These are phyloP conservation scores for Ivindomyrus marchei DNA, from an alignment of 2,113 vertebrate genomes.

Conservation along the genomic window DNA sequence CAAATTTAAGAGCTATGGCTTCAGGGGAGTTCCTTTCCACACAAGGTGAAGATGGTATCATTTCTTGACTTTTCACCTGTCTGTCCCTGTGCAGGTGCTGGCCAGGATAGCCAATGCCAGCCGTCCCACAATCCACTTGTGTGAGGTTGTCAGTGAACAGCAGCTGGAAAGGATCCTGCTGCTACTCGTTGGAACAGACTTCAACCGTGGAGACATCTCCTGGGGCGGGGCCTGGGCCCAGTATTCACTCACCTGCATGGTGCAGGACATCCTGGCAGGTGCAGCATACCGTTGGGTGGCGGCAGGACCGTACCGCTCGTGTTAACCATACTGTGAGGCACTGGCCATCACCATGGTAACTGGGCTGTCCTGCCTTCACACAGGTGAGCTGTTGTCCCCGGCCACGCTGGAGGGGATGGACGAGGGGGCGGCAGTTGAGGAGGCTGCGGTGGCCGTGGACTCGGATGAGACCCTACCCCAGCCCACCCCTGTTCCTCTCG, in stretches of 20 bases:
- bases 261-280: constrained; percentile 98
- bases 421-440: constrained; percentile 76
- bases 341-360: neutral
- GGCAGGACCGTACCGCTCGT: neutral
- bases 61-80: neutral
- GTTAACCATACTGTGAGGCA: neutral
- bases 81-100: constrained; percentile 69
- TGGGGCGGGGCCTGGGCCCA: constrained; percentile 99
- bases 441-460: constrained; percentile 76
- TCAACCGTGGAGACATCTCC: constrained; percentile 95
- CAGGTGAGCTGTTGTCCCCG: constrained; percentile 85
- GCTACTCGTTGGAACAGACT: constrained; percentile 92
- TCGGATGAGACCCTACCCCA: constrained; percentile 82
- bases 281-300: neutral
- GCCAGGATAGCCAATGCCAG: constrained; percentile 95
- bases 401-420: constrained; percentile 81
- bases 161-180: constrained; percentile 89
- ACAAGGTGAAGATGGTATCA: neutral
- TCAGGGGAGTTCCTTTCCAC: neutral
- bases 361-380: constrained; percentile 47
- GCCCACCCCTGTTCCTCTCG: constrained; percentile 70
- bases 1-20: neutral
- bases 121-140: constrained; percentile 92
- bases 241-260: constrained; percentile 96
- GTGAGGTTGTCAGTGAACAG: constrained; percentile 92